Percentiles rank a stretch among this genome's conserved stretches.
Conservation (phyloP, 2,888 invertebrate species). For the Caenorhabditis becei region DNA sequence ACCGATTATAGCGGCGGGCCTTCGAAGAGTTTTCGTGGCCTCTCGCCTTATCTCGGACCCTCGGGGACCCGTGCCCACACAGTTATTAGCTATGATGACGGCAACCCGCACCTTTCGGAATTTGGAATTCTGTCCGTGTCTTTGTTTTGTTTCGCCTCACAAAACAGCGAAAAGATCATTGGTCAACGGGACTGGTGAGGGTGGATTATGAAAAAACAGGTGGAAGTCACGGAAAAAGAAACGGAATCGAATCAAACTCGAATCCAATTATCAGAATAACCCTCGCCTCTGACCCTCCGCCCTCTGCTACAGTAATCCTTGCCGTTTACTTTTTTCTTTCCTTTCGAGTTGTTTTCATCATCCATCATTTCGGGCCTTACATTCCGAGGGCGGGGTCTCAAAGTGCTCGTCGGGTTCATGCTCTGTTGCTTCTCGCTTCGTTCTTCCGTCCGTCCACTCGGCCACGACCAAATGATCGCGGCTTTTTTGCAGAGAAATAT, state of each 20-base stretch:
- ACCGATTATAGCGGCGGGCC: slow-evolving; percentile 2
- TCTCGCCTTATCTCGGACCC: slow-evolving; percentile 2
- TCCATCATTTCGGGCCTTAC: slow-evolving; percentile 19
- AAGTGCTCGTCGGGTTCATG: slow-evolving; percentile 52
- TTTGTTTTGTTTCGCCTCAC: not conserved
- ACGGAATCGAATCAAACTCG: slow-evolving; percentile 5
- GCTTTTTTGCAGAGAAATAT: slow-evolving; percentile 22
- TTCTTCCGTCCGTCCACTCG: not conserved
- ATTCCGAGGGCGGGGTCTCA: slow-evolving; percentile 38
- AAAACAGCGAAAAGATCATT: slow-evolving; percentile 21
- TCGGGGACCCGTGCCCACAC: not conserved
- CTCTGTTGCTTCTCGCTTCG: slow-evolving; percentile 48
- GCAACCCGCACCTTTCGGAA: not conserved
- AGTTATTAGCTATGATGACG: slow-evolving; percentile 1
- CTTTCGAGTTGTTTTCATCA: slow-evolving; percentile 47
- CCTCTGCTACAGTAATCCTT: slow-evolving; percentile 15
- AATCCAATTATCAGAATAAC: slow-evolving; percentile 17
- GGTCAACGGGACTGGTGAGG: slow-evolving; percentile 16
- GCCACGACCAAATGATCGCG: slow-evolving; percentile 7
- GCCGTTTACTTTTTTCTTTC: slow-evolving; percentile 22
- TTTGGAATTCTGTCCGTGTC: not conserved
- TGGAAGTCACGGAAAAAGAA: slow-evolving; percentile 8
- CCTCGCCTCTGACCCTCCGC: not conserved
- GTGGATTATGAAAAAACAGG: slow-evolving; percentile 42
- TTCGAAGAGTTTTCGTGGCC: not conserved